Evolutionary conservation across 2,113 vertebrate species (phyloP).

Genomic region (Pluvianellus socialis): DNA sequence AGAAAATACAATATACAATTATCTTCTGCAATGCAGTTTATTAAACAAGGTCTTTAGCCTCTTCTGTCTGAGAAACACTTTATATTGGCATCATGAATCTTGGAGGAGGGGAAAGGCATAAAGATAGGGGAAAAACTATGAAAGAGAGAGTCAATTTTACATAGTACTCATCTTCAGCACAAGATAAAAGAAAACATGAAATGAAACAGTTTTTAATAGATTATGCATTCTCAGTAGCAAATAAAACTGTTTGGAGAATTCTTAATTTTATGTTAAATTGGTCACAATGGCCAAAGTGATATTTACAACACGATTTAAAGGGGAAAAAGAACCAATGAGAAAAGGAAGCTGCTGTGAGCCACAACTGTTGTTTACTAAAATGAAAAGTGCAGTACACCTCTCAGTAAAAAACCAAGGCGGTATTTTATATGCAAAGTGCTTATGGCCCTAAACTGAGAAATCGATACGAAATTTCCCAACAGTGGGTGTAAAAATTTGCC

Average conservation of each 20-base stretch:
- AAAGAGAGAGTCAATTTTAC: background rate
- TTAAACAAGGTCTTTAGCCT: background rate
- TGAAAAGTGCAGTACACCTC: background rate
- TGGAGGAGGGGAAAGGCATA: background rate
- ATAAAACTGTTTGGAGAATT: background rate
- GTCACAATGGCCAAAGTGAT: background rate
- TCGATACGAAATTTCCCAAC: background rate
- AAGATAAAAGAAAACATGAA: slow-evolving; percentile 19
- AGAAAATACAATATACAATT: slow-evolving; percentile 1
- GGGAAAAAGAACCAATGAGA: background rate
- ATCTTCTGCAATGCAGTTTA: background rate
- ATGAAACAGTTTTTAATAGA: background rate
- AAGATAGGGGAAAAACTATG: background rate
- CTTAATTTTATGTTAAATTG: background rate
- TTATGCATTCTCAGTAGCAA: background rate
- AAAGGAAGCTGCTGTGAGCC: background rate
- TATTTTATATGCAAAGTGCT: background rate
- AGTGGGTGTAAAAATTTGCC: background rate
- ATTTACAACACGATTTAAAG: background rate
- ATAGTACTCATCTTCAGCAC: slow-evolving; percentile 30
- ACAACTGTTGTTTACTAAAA: background rate
- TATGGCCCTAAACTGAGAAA: background rate
- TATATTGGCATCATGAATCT: background rate
- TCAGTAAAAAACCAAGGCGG: background rate
- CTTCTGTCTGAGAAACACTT: background rate